A percentile compares a stretch with the other conserved stretches of the same genome.
Evolutionary conservation across 2,797 vertebrate species (phyloP).

Genomic region (Hirundo rustica): DNA sequence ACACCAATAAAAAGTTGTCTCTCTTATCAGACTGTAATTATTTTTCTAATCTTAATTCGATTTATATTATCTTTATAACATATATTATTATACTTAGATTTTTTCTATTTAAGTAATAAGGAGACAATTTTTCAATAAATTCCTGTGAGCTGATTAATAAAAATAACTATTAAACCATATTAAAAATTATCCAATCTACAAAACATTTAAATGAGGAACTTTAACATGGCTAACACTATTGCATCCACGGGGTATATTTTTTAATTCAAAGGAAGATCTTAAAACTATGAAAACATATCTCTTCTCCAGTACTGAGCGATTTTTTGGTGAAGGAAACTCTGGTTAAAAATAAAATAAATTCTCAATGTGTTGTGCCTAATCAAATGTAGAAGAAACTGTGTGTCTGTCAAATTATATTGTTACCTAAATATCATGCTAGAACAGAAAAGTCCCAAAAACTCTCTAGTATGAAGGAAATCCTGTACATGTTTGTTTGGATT

Average conservation of each 20-base stretch:
- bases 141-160: background rate
- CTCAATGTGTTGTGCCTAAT: background rate
- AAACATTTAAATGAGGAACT: background rate
- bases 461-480: background rate
- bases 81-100: background rate
- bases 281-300: background rate
- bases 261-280: background rate
- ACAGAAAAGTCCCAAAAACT: background rate
- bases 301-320: background rate
- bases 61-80: background rate
- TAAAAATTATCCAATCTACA: background rate
- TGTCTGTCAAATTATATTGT: background rate
- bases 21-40: background rate
- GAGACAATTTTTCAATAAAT: background rate
- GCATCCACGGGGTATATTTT: background rate
- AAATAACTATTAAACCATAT: background rate
- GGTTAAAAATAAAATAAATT: background rate
- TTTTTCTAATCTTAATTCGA: background rate
- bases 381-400: background rate
- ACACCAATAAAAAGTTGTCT: background rate
- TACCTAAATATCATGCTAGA: background rate
- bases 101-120: background rate
- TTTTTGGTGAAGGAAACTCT: background rate
- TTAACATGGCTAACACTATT: background rate
- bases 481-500: background rate